These are phyloP conservation scores for Ophonus ardosiacus DNA, from an alignment of 2,888 invertebrate genomes.

Conservation along the genomic window DNA sequence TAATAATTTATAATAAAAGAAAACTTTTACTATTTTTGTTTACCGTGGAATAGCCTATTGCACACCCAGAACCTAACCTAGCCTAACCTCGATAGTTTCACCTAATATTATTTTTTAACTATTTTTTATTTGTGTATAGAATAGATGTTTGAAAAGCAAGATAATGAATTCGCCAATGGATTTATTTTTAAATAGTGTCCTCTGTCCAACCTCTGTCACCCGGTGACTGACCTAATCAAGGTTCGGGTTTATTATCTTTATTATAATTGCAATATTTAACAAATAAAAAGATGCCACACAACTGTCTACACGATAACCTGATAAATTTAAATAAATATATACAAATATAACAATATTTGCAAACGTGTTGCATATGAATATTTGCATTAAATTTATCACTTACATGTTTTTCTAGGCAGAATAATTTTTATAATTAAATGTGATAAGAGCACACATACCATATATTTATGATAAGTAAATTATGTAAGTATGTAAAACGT, in stretches of 20 bases:
- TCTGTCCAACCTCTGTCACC: constrained; percentile 37
- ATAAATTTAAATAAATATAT: constrained; percentile 5
- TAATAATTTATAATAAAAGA: too few species aligned
- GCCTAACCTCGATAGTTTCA: too few species aligned
- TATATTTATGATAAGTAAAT: not conserved
- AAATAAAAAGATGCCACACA: constrained; percentile 33
- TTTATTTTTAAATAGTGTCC: constrained; percentile 53
- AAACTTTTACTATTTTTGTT: too few species aligned
- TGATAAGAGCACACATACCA: not conserved
- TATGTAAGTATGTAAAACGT: not conserved
- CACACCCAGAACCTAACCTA: too few species aligned
- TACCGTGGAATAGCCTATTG: too few species aligned
- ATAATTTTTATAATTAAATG: not conserved
- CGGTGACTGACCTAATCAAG: constrained; percentile 56
- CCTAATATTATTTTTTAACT: not conserved
- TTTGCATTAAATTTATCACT: not conserved
- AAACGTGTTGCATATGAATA: not conserved
- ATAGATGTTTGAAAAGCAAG: constrained; percentile 5
- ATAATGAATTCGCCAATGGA: constrained; percentile 12
- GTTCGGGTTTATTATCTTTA: constrained; percentile 47
- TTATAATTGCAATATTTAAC: constrained; percentile 48
- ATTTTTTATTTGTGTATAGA: not conserved
- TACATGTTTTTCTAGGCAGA: not conserved
- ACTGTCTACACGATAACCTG: constrained; percentile 30
- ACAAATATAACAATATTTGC: constrained; percentile 18